Base-by-base conservation (phyloP, 1,140 invertebrate species). In the Temnothorax longispinosus region DNA sequence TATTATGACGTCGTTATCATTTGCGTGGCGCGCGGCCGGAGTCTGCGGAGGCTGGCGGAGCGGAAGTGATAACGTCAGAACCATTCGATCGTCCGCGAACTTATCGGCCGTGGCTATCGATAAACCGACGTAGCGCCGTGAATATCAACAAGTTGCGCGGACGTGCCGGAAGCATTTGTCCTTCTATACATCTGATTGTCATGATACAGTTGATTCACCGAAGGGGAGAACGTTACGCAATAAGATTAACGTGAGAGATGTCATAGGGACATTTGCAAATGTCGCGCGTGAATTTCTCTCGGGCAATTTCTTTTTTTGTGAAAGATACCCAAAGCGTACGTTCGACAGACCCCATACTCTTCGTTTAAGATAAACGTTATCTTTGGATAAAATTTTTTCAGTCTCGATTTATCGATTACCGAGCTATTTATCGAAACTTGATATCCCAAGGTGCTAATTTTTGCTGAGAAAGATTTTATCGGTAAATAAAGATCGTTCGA, bases 61-160 rank as follows among this genome's bases (percentile, higher is more conserved):
- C 80, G 54, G 69, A 84, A 84, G 80, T 84, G 69, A 84, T 75
- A 84, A 84, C 69, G 69, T 84, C 80, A 84, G 80, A 74, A 84
- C 27, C 69, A 62, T 84, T 75, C 27, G 69, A 75, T 84, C 69
- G 41, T 60, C 35, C 54, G 80, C 52, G 44, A 75, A 56, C 64
- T 27, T 44, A 60, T 58, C 13, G 54, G 44, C 27, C 1, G 2
- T 56, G 38, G 64, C 21, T 84, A 75, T 74, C 65, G 77, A 71
- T 71, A 81, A 71, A 47, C 21, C 52, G 67, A 47, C 32, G 27
- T 60, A 47, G 18, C 41, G 32, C 54, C 78, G 27, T 60, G 69
- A 75, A 84, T 75, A 56, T 75, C 54, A 84, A 74, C 69, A 75
- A 84, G 69, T 75, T 44, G 69, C 38, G 78, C 52, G 67, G 6